A percentile compares a stretch with the other conserved stretches of the same genome.
These are phyloP conservation scores for Ryuthela nishihirai DNA, from an alignment of 2,888 invertebrate species.

Conservation along the genomic window DNA sequence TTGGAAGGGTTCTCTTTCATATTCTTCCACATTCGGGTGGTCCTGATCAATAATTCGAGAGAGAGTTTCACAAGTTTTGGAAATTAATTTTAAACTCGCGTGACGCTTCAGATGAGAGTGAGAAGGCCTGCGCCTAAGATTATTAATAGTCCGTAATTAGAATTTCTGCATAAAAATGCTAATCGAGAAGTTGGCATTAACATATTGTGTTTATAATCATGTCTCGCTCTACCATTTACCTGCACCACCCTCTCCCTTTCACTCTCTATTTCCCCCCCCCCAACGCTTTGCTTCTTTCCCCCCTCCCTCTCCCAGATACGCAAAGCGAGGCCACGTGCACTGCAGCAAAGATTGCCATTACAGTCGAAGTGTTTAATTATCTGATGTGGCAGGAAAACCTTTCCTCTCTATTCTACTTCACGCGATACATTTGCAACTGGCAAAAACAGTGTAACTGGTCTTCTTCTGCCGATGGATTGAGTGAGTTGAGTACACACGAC, in stretches of 20 bases:
- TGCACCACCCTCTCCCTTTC: no score
- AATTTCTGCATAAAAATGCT: conserved; percentile 14
- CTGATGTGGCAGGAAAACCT: neutral
- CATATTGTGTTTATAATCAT: conserved; percentile 9
- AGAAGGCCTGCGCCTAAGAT: neutral
- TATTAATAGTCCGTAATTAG: conserved; percentile 14
- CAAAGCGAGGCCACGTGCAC: neutral
- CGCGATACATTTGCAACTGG: no score
- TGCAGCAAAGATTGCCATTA: neutral
- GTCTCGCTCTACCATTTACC: no score
- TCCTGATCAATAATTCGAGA: no score
- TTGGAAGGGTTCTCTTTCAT: no score
- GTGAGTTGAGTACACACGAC: no score
- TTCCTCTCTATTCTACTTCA: no score
- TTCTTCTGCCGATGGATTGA: no score
- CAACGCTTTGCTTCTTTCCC: no score
- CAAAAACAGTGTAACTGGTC: no score
- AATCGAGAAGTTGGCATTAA: conserved; percentile 5
- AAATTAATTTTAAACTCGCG: conserved; percentile 24
- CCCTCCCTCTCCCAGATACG: neutral
- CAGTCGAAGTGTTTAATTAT: conserved; percentile 3
- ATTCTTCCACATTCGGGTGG: no score
- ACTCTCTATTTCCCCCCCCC: no score
- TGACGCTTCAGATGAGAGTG: conserved; percentile 7
- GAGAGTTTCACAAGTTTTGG: conserved; percentile 9